Evolutionary conservation across 2,113 vertebrate genomes (phyloP).

Genomic region (Tauraco erythrolophus): DNA sequence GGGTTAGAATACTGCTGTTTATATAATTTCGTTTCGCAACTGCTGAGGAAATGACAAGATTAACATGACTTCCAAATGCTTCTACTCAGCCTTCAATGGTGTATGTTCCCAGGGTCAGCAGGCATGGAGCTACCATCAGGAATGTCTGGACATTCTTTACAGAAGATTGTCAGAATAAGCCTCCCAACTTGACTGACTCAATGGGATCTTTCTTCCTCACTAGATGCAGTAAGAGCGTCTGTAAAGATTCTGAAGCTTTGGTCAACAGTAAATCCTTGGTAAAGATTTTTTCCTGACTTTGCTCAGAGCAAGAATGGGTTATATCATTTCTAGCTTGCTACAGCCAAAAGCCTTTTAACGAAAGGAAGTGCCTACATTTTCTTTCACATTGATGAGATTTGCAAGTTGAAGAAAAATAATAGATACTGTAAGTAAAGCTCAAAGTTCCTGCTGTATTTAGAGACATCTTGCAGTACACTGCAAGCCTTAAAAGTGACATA

Average conservation of each 20-base stretch:
- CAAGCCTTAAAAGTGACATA: neutral
- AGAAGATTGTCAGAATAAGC: neutral
- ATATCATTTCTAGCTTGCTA: neutral
- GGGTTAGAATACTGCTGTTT: neutral
- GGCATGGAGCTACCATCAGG: neutral
- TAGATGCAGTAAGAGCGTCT: neutral
- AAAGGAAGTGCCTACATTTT: neutral
- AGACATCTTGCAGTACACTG: neutral
- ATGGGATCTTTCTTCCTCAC: neutral
- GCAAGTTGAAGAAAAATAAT: neutral
- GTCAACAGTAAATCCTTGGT: neutral
- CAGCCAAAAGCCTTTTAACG: neutral
- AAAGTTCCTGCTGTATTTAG: neutral
- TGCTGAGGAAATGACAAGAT: neutral
- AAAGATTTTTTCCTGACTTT: neutral
- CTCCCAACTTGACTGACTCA: neutral
- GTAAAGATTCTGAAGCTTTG: neutral
- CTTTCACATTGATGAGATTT: neutral
- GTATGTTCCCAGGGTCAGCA: neutral
- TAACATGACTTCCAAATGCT: neutral
- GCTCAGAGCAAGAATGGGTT: neutral
- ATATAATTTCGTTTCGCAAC: neutral
- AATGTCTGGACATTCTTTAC: neutral
- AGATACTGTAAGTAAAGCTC: neutral
- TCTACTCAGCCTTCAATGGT: neutral